phyloP scores from a whole-genome alignment of 2,888 invertebrate genomes.

The Acleris holmiana region DNA sequence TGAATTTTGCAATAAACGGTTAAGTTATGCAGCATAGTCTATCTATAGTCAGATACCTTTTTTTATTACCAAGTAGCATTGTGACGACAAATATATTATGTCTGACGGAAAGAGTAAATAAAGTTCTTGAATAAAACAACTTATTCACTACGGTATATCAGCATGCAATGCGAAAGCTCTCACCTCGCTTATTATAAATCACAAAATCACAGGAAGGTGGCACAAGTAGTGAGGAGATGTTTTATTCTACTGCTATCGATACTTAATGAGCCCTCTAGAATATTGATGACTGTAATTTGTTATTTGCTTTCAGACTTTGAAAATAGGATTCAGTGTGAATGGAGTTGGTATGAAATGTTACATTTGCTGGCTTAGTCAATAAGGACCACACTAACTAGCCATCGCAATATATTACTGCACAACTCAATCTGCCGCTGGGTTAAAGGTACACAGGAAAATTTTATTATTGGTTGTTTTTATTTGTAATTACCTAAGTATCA shows the following conservation, averaged over 20 bases:
- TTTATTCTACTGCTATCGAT: slow-evolving; percentile 39
- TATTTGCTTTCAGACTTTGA: no score
- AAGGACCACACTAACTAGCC: no score
- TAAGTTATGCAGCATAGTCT: neutral
- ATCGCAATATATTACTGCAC: no score
- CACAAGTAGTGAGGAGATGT: slow-evolving; percentile 47
- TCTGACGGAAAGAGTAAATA: slow-evolving; percentile 39
- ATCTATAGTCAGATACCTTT: neutral
- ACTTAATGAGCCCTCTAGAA: slow-evolving; percentile 1
- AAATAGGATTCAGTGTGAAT: no score
- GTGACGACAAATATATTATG: slow-evolving; percentile 15
- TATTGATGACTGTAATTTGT: no score
- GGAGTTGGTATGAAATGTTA: no score
- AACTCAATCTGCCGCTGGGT: no score
- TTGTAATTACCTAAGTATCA: no score
- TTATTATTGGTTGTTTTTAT: no score
- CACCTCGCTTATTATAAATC: slow-evolving; percentile 57
- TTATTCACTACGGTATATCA: slow-evolving; percentile 53
- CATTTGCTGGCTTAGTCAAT: no score
- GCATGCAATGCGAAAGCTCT: slow-evolving; percentile 59
- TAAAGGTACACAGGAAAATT: no score
- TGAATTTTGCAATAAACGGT: no score
- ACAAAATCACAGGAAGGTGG: slow-evolving; percentile 60
- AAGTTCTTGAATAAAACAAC: slow-evolving; percentile 51
- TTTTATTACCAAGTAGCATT: slow-evolving; percentile 10